Percentiles rank a stretch among this genome's conserved stretches.
phyloP scores from a whole-genome alignment of 2,113 vertebrate species.

The Turnix velox region DNA sequence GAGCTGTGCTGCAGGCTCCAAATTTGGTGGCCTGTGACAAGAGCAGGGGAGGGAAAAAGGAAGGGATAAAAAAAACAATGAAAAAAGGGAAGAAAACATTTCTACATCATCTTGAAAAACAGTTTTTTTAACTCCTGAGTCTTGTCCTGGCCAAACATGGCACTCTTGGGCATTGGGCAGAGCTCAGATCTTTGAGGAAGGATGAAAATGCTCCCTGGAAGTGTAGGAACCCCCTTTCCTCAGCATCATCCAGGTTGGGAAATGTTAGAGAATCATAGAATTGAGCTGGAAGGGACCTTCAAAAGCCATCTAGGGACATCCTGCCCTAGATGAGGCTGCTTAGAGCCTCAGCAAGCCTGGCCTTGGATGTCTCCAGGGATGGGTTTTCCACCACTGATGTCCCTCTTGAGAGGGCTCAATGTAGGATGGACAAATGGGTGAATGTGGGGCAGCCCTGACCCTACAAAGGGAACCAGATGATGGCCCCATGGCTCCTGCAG shows the following conservation, averaged over 20 bases:
- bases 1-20: not conserved
- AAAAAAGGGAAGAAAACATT: not conserved
- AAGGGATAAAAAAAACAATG: not conserved
- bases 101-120: not conserved
- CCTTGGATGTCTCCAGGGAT: no score
- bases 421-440: not conserved
- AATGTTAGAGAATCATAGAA: no score
- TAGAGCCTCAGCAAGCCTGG: no score
- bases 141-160: not conserved
- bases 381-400: no score
- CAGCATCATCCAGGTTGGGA: not conserved
- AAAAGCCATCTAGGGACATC: no score
- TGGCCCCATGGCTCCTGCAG: fast-evolving
- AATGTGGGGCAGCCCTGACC: not conserved
- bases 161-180: not conserved
- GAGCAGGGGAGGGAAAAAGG: not conserved
- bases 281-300: no score
- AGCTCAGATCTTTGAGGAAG: not conserved
- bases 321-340: no score
- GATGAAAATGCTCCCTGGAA: not conserved
- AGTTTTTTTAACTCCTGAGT: not conserved
- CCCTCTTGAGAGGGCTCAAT: not conserved
- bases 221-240: not conserved
- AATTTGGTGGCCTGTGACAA: not conserved
- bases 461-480: fast-evolving